These are phyloP conservation scores for Trachelus tabidus DNA, from an alignment of 2,888 invertebrate species.

Conservation along the genomic window DNA sequence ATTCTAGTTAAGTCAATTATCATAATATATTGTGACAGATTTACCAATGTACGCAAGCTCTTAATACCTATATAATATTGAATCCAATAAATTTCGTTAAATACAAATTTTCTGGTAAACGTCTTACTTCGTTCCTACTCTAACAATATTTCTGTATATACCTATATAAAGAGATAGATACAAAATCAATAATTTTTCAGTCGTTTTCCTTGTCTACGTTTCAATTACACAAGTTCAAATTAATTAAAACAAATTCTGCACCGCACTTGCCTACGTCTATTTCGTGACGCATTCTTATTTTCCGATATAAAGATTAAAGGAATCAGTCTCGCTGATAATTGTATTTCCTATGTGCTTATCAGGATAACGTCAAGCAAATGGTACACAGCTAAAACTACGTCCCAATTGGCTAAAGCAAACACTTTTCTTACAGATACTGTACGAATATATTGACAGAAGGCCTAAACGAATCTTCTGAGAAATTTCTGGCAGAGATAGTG, in stretches of 20 bases:
- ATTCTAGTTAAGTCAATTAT: neutral
- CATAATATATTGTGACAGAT: neutral
- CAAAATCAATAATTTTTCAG: neutral
- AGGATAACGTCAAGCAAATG: neutral
- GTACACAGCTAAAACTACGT: neutral
- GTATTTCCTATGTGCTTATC: neutral
- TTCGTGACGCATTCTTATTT: neutral
- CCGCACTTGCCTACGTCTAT: neutral
- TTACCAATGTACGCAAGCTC: neutral
- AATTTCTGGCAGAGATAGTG: constrained; percentile 42
- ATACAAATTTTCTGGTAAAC: neutral
- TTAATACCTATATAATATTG: neutral
- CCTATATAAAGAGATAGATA: neutral
- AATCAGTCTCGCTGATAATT: neutral
- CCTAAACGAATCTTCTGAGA: constrained; percentile 38
- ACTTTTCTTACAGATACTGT: constrained; percentile 47
- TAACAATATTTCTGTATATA: neutral
- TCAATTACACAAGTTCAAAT: neutral
- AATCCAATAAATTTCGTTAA: neutral
- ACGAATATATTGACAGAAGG: constrained; percentile 43
- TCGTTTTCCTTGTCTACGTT: neutral
- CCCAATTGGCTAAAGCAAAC: constrained; percentile 1
- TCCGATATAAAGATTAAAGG: neutral
- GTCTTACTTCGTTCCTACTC: neutral
- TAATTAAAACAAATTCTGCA: neutral